Evolutionary conservation across 2,888 invertebrate genomes (phyloP).

Genomic region (Anaspis maculata): DNA sequence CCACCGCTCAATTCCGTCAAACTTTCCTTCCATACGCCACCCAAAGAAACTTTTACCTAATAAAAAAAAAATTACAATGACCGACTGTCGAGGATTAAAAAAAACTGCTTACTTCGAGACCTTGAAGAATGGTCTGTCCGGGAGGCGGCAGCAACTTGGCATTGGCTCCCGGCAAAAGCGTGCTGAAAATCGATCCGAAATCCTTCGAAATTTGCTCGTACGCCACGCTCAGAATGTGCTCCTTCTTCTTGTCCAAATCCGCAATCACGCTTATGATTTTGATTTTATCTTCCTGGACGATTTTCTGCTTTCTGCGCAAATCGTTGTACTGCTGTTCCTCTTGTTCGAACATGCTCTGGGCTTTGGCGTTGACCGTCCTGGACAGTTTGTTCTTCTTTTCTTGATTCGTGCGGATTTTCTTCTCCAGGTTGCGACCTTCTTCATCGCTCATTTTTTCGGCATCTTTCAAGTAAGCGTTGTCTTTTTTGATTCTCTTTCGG

Average conservation of each 20-base stretch:
- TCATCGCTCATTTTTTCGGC: conserved; percentile 27
- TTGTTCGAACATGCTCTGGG: conserved; percentile 77
- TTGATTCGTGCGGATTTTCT: conserved; percentile 47
- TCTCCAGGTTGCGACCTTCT: conserved; percentile 44
- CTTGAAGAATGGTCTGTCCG: conserved; percentile 69
- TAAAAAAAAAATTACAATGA: conserved; percentile 15
- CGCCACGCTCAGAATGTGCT: conserved; percentile 69
- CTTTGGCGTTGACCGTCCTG: conserved; percentile 68
- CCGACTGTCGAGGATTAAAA: not conserved
- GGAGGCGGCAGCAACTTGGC: conserved; percentile 75
- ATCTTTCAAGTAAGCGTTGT: conserved; percentile 26
- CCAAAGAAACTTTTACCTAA: conserved; percentile 79
- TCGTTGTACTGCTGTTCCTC: conserved; percentile 72
- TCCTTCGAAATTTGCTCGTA: conserved; percentile 84
- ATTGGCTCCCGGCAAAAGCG: conserved; percentile 82
- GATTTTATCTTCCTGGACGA: conserved; percentile 64
- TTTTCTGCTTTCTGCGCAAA: conserved; percentile 54
- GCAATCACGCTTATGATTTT: conserved; percentile 71
- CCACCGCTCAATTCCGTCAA: conserved; percentile 94
- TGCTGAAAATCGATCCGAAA: conserved; percentile 90
- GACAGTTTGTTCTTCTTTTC: conserved; percentile 60
- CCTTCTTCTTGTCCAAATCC: conserved; percentile 87
- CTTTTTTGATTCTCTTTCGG: conserved; percentile 25
- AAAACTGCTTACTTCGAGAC: conserved; percentile 62
- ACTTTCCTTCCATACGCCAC: conserved; percentile 92